Evolutionary conservation across 1,140 invertebrate genomes (phyloP).

Genomic region (Hylaeus anthracinus): DNA sequence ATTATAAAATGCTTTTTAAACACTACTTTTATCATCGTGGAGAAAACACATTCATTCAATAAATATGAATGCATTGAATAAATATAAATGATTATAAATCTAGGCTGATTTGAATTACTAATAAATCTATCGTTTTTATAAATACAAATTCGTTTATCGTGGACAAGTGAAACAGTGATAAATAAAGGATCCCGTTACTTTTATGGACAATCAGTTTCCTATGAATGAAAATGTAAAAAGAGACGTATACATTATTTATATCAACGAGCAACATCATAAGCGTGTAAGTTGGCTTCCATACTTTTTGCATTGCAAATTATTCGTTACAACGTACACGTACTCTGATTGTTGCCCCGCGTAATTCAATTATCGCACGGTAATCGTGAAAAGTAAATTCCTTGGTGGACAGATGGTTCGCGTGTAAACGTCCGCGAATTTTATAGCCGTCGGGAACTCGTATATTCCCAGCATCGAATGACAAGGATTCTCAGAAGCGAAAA

Average conservation of each 20-base stretch:
- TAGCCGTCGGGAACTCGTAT: neutral
- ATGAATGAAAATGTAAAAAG: neutral
- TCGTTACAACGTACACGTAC: neutral
- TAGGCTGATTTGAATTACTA: neutral
- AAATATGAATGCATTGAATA: no score
- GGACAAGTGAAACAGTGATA: neutral
- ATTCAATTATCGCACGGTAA: neutral
- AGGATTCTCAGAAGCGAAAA: neutral
- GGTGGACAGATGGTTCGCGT: neutral
- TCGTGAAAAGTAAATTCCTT: neutral
- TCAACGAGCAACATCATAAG: neutral
- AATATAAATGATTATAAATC: no score
- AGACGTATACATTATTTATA: neutral
- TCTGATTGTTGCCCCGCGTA: no score
- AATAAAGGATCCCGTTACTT: no score
- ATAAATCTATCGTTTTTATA: no score
- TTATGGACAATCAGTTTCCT: no score
- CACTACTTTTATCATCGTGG: no score
- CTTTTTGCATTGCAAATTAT: neutral
- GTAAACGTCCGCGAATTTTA: neutral
- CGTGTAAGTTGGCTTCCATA: neutral
- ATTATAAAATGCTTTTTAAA: neutral
- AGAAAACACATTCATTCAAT: no score
- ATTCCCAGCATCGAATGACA: neutral
- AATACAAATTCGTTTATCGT: no score